A percentile compares a stretch with the other conserved stretches of the same genome.
phyloP scores from a whole-genome alignment of 2,113 vertebrate genomes.

The Uria lomvia region DNA sequence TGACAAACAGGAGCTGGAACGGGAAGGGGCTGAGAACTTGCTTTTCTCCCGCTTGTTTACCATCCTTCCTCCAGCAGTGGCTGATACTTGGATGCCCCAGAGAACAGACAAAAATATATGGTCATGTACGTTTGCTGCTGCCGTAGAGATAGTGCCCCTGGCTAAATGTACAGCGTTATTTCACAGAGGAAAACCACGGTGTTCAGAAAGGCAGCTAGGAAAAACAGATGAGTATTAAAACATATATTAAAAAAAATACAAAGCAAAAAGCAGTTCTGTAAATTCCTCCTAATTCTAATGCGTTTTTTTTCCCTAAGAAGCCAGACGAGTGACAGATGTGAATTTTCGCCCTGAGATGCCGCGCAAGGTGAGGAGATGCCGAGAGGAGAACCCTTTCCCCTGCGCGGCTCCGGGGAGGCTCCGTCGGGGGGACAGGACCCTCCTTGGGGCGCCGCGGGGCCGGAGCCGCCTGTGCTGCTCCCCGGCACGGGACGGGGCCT shows the following conservation, averaged over 20 bases:
- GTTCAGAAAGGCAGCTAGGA: slow-evolving; percentile 44
- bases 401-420: background rate
- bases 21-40: background rate
- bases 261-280: slow-evolving; percentile 18
- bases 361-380: background rate
- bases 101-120: background rate
- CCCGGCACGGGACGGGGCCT: background rate
- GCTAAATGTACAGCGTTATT: background rate
- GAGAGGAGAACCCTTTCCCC: background rate
- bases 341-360: background rate
- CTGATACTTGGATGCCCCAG: background rate
- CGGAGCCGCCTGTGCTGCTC: no score
- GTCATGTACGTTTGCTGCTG: background rate
- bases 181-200: background rate
- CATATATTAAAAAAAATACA: slow-evolving; percentile 30
- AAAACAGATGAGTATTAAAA: slow-evolving; percentile 52
- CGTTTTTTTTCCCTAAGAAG: background rate
- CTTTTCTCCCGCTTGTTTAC: background rate
- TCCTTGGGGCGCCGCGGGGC: background rate
- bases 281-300: background rate
- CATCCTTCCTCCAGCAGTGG: background rate
- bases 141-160: background rate
- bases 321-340: background rate
- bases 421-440: background rate
- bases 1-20: background rate